Evolutionary conservation across 2,113 vertebrate species (phyloP), one percentile per base, ranked within the genome.

Genomic region (Aphelocoma coerulescens): DNA sequence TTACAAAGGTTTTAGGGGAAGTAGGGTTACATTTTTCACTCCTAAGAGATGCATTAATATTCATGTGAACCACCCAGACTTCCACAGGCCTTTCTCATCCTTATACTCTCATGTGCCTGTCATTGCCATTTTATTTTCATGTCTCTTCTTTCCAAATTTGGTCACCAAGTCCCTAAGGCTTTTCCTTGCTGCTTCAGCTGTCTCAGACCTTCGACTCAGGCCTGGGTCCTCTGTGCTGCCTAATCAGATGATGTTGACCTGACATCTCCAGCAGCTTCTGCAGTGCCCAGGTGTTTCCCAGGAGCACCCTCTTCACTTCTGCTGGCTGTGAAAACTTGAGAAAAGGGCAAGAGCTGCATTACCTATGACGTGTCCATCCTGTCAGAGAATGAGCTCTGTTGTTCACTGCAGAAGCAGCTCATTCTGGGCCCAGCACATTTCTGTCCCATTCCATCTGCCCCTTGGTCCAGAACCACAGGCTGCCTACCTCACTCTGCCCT

Each of bases 301-400:
- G 65, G n/a, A 79, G 28, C 37, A 33, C 1, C 3, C 27, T 82
- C 37, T 41, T 83, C 30, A 71, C 7, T 32, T 67, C 52, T 26
- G 28, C 17, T 89, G 41, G 7, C 41, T 28, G 52, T 5, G 32
- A 58, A 71, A 66, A 20, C 22, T 27, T n/a, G 26, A 58, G 23
- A 72, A 87, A n/a, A 3, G 23, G 33, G 48, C 21, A 71, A 52
- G 41, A 62, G 43, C n/a, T 48, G 41, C 67, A 71, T 32, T 23
- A 48, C 13, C 8, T 6, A 8, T 10, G 27, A 52, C 2, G 4
- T 35, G 16, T 24, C n/a, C 30, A 30, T 21, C 32, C 41, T 4
- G 2, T 27, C 0, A 2, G 46, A 84, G 37, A 61, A 71, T 0
- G 1, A 4, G 2, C 41, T 61, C 52, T 37, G 9, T 6, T 5